Evolutionary conservation across 1,140 invertebrate species (phyloP).

Genomic region (Eumeta japonica): DNA sequence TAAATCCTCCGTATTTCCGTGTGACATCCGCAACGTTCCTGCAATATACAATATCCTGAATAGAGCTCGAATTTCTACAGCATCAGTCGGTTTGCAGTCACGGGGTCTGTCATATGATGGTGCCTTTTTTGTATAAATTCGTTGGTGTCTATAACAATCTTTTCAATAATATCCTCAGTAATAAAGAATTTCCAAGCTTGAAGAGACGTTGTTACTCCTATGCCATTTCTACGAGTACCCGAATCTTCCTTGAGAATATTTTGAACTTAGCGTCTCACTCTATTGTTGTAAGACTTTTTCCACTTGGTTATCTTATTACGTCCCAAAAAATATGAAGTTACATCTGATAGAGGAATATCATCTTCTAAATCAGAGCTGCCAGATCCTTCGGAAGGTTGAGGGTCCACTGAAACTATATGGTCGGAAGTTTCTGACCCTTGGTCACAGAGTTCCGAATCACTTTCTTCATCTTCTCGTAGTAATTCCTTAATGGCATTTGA

Average conservation of each 20-base stretch:
- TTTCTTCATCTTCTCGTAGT: no score
- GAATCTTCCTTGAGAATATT: constrained; percentile 19
- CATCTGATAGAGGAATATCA: no score
- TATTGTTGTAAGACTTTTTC: constrained; percentile 20
- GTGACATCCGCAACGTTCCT: constrained; percentile 1
- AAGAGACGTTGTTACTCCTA: constrained; percentile 11
- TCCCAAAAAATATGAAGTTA: constrained; percentile 17
- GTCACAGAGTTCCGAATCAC: no score
- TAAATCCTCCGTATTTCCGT: constrained; percentile 2
- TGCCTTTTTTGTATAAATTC: constrained; percentile 18
- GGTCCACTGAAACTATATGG: no score
- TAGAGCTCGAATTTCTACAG: constrained; percentile 14
- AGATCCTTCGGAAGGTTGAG: no score
- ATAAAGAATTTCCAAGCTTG: no score
- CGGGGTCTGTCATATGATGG: constrained; percentile 13
- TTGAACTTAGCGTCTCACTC: constrained; percentile 19
- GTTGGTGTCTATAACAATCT: constrained; percentile 16
- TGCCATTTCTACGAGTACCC: constrained; percentile 11
- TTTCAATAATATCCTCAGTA: constrained; percentile 18
- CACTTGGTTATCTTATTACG: constrained; percentile 18
- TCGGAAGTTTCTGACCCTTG: no score
- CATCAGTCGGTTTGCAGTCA: constrained; percentile 17
- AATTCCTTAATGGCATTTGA: no score
- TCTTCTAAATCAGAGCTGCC: no score
- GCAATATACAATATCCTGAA: constrained; percentile 6